Percentiles rank a stretch among this genome's conserved stretches.
Conservation (phyloP, 1,140 invertebrate species). For the Chionoecetes opilio region DNA sequence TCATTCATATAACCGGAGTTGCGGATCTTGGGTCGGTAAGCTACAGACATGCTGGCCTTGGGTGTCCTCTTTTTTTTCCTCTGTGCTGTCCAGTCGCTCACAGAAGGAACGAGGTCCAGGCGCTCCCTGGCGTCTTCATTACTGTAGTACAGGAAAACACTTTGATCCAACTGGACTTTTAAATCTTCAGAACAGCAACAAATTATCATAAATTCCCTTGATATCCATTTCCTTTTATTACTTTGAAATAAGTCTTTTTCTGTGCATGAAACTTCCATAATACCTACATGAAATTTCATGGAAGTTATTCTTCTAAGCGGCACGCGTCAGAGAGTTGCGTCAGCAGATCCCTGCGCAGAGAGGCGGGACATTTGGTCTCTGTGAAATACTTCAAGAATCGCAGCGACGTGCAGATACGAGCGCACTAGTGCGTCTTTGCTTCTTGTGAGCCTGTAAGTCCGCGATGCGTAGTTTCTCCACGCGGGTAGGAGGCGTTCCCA, state of each 20-base stretch:
- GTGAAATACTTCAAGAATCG: not conserved
- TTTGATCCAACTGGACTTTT: not conserved
- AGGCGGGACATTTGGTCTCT: not conserved
- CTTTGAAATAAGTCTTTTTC: not conserved
- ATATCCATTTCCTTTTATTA: not conserved
- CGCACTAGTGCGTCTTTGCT: not conserved
- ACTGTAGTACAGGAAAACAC: too few species aligned
- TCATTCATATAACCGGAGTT: not conserved
- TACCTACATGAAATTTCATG: not conserved
- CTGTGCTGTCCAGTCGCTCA: not conserved
- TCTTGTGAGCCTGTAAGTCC: not conserved
- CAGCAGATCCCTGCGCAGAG: not conserved
- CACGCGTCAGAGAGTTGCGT: not conserved
- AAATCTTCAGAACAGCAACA: too few species aligned
- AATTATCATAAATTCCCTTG: not conserved
- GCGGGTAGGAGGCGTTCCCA: not conserved
- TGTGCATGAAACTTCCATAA: not conserved
- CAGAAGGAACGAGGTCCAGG: not conserved
- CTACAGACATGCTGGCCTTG: conserved; percentile 57
- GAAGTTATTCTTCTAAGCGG: not conserved
- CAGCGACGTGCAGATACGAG: not conserved
- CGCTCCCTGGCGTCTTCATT: too few species aligned
- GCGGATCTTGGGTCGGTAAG: not conserved
- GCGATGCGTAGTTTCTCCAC: not conserved
- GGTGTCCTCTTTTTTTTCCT: conserved; percentile 39